These are phyloP conservation scores for Mustelus asterias DNA, from an alignment of 2,113 vertebrate species.

Conservation along the genomic window DNA sequence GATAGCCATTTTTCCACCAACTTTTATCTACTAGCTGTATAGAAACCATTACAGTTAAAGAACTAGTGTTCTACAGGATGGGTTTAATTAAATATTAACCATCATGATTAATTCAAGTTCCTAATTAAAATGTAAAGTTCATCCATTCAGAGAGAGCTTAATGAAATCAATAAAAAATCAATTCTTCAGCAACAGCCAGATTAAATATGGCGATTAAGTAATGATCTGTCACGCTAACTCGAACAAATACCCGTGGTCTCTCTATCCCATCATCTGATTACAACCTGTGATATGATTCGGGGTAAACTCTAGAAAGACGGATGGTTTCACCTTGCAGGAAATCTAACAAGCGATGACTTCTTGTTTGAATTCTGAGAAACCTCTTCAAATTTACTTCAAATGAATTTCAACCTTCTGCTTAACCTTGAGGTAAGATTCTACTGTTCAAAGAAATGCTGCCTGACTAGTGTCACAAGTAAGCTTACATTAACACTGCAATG, in stretches of 20 bases:
- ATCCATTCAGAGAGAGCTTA: background rate
- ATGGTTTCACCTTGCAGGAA: background rate
- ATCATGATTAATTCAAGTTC: background rate
- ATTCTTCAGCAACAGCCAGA: background rate
- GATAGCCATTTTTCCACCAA: background rate
- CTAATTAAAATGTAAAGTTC: background rate
- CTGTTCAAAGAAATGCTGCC: background rate
- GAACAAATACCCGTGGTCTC: background rate
- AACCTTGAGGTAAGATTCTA: background rate
- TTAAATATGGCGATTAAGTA: background rate
- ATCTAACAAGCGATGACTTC: background rate
- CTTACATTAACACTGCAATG: too few species aligned
- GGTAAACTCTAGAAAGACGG: background rate
- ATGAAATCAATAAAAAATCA: background rate
- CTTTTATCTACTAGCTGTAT: background rate
- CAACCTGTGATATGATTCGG: background rate
- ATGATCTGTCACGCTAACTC: background rate
- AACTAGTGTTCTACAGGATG: background rate
- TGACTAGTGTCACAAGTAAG: background rate
- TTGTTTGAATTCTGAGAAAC: background rate
- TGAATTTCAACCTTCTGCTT: background rate
- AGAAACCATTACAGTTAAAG: background rate
- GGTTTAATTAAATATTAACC: constrained; percentile 22
- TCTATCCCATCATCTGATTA: background rate
- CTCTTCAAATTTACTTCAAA: background rate